These are phyloP conservation scores for Ophonus ardosiacus DNA, from an alignment of 2,888 invertebrate species.

Conservation along the genomic window DNA sequence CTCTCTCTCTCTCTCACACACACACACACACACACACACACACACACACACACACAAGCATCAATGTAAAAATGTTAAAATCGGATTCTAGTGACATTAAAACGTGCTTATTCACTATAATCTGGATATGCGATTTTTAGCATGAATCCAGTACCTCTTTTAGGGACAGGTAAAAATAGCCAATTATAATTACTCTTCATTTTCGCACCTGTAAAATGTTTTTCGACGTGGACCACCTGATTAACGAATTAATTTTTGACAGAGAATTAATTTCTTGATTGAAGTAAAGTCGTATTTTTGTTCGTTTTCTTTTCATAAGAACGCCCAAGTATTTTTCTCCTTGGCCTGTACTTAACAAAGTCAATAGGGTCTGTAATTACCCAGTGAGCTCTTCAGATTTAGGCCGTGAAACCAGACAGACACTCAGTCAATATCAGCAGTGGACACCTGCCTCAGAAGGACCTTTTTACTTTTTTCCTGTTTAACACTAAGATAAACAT, in stretches of 20 bases:
- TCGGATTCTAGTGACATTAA: no score
- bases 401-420: constrained; percentile 60
- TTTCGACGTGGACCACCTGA: no score
- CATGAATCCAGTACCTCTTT: no score
- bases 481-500: constrained; percentile 21
- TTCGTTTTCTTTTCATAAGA: background rate
- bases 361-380: constrained; percentile 60
- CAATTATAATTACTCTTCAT: no score
- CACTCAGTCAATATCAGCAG: constrained; percentile 42
- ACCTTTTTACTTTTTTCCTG: constrained; percentile 21
- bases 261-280: constrained; percentile 1
- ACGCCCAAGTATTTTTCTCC: constrained; percentile 28
- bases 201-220: no score
- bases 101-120: no score
- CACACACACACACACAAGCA: no score
- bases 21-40: no score
- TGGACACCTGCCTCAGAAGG: constrained; percentile 55
- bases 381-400: constrained; percentile 53
- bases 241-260: background rate
- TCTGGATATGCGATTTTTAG: no score
- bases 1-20: no score
- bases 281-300: constrained; percentile 14
- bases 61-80: no score
- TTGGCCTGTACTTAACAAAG: constrained; percentile 61
- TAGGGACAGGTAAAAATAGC: no score